phyloP scores from a whole-genome alignment of 2,797 vertebrate genomes.

The Australoheros facetus region DNA sequence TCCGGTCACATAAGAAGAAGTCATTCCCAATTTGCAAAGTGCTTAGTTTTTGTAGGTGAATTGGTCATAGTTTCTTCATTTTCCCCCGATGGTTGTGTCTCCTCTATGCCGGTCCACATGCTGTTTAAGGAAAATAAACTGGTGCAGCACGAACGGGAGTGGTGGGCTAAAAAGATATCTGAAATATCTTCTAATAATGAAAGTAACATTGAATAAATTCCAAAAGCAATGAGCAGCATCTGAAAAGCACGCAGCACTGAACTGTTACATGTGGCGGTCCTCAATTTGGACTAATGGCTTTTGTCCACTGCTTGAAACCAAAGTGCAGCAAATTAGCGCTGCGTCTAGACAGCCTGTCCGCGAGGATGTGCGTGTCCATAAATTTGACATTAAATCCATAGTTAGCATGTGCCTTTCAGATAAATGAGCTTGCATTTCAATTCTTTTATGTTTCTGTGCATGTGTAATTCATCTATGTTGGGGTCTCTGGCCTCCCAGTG shows the following conservation, averaged over 20 bases:
- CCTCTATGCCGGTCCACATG: not conserved
- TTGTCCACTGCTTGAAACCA: slow-evolving; percentile 42
- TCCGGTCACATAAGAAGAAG: not conserved
- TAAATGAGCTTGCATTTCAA: slow-evolving; percentile 34
- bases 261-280: not conserved
- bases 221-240: not conserved
- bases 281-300: slow-evolving; percentile 46
- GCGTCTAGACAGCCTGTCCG: slow-evolving; percentile 65
- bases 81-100: not conserved
- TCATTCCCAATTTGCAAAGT: slow-evolving; percentile 11
- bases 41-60: not conserved
- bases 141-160: too few species aligned
- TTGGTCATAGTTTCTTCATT: not conserved
- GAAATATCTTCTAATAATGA: not conserved
- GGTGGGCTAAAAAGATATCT: not conserved
- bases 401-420: slow-evolving; percentile 55
- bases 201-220: not conserved
- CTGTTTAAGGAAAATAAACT: not conserved
- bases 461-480: slow-evolving; percentile 33
- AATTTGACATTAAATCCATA: slow-evolving; percentile 59
- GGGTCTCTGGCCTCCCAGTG: slow-evolving; percentile 35
- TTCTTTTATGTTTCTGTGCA: slow-evolving; percentile 3
- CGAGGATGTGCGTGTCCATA: slow-evolving; percentile 39
- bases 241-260: not conserved
- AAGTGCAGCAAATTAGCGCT: slow-evolving; percentile 59